Conservation (phyloP, 2,797 vertebrate species). For the Squalus acanthias region DNA sequence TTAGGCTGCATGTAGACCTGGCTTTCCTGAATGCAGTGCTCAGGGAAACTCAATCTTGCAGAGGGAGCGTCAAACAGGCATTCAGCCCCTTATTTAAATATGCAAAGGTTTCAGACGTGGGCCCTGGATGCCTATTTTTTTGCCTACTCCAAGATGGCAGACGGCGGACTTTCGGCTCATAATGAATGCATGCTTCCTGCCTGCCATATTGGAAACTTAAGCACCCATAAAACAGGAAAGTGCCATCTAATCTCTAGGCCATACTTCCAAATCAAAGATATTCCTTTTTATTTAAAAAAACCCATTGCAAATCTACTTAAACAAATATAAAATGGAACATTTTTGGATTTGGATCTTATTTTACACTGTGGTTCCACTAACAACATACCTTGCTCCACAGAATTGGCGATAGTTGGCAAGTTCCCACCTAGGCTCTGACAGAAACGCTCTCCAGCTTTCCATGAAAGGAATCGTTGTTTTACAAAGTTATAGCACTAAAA, state of each 20-base stretch:
- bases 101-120: too few species aligned
- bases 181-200: neutral
- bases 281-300: neutral
- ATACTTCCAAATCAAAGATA: neutral
- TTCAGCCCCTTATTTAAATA: neutral
- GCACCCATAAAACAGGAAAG: neutral
- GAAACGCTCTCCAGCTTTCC: conserved; percentile 61
- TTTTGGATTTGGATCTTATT: neutral
- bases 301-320: neutral
- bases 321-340: neutral
- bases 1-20: neutral
- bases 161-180: neutral
- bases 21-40: neutral
- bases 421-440: conserved; percentile 67
- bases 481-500: conserved; percentile 77
- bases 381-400: conserved; percentile 80
- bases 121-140: too few species aligned
- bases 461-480: conserved; percentile 48
- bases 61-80: neutral
- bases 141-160: neutral
- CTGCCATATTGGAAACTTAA: neutral
- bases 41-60: neutral
- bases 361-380: neutral
- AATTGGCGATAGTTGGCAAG: conserved; percentile 74
- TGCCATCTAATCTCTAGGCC: neutral